These are phyloP conservation scores for Helicoverpa zea DNA, from an alignment of 1,140 invertebrate species.

Conservation along the genomic window DNA sequence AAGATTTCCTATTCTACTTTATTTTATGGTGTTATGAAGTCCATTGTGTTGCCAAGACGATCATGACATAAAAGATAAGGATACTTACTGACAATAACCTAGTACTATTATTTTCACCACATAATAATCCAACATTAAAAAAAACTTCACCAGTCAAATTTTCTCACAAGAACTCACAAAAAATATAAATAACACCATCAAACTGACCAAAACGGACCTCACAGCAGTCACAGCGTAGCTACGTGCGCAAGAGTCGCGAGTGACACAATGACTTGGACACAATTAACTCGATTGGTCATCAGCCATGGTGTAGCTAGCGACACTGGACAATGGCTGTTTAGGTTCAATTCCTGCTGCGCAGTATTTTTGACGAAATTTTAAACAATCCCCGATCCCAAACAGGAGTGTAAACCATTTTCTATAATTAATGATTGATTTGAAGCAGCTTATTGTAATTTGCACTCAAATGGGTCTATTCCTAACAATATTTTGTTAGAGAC, in stretches of 20 bases:
- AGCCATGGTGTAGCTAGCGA: not conserved
- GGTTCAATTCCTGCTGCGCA: not conserved
- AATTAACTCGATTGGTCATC: slow-evolving; percentile 41
- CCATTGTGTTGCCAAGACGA: not conserved
- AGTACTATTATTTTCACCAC: not conserved
- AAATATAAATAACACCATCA: not conserved
- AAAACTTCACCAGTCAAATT: not conserved
- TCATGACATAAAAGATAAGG: not conserved
- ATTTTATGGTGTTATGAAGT: no score
- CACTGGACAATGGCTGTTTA: not conserved
- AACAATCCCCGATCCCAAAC: no score
- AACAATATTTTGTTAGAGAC: no score
- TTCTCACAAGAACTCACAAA: not conserved
- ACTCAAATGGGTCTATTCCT: no score
- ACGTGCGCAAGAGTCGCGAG: not conserved
- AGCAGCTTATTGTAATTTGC: no score
- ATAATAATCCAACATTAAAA: not conserved
- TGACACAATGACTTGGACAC: slow-evolving; percentile 8
- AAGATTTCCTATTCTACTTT: no score
- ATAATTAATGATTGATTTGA: no score
- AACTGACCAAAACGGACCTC: not conserved
- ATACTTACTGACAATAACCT: not conserved
- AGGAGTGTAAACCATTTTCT: no score
- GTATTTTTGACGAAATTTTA: not conserved
- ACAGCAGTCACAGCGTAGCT: not conserved